Evolutionary conservation across 2,113 vertebrate species (phyloP).

Genomic region (Leptocoma aspasia): DNA sequence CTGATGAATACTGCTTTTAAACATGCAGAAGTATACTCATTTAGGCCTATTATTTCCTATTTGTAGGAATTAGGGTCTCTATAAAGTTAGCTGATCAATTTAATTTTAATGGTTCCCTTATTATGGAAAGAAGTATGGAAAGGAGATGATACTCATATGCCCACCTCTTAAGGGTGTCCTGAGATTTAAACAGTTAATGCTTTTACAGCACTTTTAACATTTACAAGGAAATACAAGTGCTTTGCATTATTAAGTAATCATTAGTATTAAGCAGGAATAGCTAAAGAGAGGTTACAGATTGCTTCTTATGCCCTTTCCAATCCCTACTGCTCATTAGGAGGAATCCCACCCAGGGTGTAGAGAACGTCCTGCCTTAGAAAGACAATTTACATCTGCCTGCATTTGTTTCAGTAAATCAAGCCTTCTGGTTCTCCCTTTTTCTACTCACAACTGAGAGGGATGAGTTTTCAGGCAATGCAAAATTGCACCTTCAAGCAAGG

Average conservation of each 20-base stretch:
- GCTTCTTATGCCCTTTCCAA: not conserved
- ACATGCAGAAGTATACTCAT: constrained; percentile 65
- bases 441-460: not conserved
- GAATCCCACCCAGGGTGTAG: not conserved
- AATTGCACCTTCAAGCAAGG: not conserved
- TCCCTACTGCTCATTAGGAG: not conserved
- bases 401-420: constrained; percentile 31
- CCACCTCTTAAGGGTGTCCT: constrained; percentile 8
- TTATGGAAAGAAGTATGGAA: constrained; percentile 59
- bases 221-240: constrained; percentile 6
- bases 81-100: constrained; percentile 67
- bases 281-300: constrained; percentile 9
- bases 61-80: constrained; percentile 65
- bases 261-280: constrained; percentile 10
- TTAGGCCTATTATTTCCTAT: constrained; percentile 70
- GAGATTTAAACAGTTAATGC: constrained; percentile 31
- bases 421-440: not conserved
- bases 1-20: constrained; percentile 72
- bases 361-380: constrained; percentile 21
- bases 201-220: constrained; percentile 5
- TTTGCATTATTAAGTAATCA: constrained; percentile 27
- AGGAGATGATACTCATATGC: not conserved
- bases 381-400: constrained; percentile 22
- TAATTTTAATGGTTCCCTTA: constrained; percentile 72
- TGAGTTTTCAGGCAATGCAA: not conserved